phyloP scores from a whole-genome alignment of 2,797 vertebrate species.

The Acrossocheilus fasciatus region DNA sequence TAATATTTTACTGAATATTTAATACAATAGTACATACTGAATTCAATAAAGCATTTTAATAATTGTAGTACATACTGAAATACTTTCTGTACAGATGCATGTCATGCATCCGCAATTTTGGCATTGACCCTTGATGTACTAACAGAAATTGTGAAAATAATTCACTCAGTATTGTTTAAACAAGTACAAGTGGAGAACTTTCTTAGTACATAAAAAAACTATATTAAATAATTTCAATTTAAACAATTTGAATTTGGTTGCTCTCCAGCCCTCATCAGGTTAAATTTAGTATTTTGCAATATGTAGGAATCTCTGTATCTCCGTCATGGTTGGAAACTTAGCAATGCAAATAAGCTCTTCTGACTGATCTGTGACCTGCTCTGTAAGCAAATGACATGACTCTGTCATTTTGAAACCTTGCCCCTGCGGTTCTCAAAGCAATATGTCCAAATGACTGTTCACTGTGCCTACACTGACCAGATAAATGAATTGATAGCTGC shows the following conservation, averaged over 20 bases:
- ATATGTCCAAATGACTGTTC: conserved; percentile 38
- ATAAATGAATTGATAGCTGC: conserved; percentile 5
- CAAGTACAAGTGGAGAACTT: not conserved
- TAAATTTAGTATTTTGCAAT: not conserved
- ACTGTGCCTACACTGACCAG: conserved; percentile 7
- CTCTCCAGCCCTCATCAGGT: not conserved
- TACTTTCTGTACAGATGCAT: not conserved
- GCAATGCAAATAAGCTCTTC: conserved; percentile 28
- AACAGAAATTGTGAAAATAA: not conserved
- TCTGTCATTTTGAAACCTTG: conserved; percentile 1
- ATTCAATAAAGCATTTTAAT: not conserved
- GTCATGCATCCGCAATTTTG: not conserved
- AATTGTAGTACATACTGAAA: not conserved
- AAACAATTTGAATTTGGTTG: not conserved
- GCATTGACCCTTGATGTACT: not conserved
- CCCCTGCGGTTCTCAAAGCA: conserved; percentile 4
- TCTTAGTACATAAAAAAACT: not conserved
- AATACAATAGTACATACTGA: not conserved
- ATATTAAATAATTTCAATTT: not conserved
- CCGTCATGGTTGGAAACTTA: not conserved
- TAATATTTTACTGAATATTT: not conserved
- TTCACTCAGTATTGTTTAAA: not conserved
- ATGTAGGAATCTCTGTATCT: not conserved
- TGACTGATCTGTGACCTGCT: conserved; percentile 25
- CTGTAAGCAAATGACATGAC: conserved; percentile 37